These are phyloP conservation scores for Taenioides sp. DNA, from an alignment of 2,797 vertebrate species.

Conservation along the genomic window DNA sequence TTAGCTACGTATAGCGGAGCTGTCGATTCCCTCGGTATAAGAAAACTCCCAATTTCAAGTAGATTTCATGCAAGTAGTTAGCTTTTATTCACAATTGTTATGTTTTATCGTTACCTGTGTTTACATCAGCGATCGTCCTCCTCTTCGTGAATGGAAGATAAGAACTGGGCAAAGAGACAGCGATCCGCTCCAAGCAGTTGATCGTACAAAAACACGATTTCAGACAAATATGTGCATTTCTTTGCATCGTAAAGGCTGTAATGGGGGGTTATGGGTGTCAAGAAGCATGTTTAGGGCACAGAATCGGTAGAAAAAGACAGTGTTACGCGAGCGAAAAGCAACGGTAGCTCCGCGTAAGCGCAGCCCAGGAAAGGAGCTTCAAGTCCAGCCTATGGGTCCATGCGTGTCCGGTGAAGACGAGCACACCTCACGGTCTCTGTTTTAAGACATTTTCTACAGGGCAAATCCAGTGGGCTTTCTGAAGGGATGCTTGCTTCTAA, in stretches of 20 bases:
- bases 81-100: conserved; percentile 64
- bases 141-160: conserved; percentile 79
- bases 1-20: conserved; percentile 54
- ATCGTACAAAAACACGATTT: conserved; percentile 71
- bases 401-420: conserved; percentile 65
- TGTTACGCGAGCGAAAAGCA: conserved; percentile 63
- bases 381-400: conserved; percentile 81
- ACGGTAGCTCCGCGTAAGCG: conserved; percentile 76
- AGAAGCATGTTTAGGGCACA: conserved; percentile 67
- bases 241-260: conserved; percentile 43
- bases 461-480: conserved; percentile 61
- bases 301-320: conserved; percentile 53
- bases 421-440: conserved; percentile 54
- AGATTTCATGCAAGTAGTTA: conserved; percentile 76
- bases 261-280: conserved; percentile 58
- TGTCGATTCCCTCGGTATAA: conserved; percentile 57
- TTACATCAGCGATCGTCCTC: conserved; percentile 83
- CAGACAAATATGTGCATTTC: conserved; percentile 66
- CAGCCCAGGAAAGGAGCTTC: conserved; percentile 77
- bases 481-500: conserved; percentile 56
- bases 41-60: conserved; percentile 67
- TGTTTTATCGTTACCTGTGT: conserved; percentile 81
- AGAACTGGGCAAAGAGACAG: conserved; percentile 73
- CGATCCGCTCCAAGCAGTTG: conserved; percentile 74
- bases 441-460: conserved; percentile 61